These are phyloP conservation scores for Chelonoidis abingdonii DNA, from an alignment of 2,113 vertebrate genomes.

Conservation along the genomic window DNA sequence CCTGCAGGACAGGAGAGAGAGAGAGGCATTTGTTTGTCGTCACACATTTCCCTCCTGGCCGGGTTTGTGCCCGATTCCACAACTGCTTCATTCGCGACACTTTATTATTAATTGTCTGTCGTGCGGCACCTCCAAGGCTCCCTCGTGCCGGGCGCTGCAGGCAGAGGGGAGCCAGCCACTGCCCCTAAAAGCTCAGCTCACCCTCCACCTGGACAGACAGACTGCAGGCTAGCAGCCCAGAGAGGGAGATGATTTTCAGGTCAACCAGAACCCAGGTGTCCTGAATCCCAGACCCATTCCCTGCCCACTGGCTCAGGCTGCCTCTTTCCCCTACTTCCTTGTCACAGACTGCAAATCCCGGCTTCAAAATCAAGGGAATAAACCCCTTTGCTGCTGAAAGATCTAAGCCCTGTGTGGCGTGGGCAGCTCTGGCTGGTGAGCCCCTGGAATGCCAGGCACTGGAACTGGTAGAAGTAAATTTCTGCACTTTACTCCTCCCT, in stretches of 20 bases:
- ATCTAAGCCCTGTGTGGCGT: neutral
- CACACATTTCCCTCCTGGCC: neutral
- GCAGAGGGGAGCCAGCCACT: no score
- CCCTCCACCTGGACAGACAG: no score
- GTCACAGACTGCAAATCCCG: neutral
- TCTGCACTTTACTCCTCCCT: neutral
- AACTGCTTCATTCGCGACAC: neutral
- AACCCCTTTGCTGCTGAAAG: neutral
- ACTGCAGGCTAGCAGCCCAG: no score
- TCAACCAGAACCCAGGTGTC: neutral
- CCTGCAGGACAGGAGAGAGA: neutral
- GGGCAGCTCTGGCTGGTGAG: neutral
- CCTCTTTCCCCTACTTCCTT: no score
- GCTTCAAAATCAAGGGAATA: neutral
- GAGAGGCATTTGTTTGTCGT: neutral
- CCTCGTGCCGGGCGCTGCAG: neutral
- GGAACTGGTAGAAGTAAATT: neutral
- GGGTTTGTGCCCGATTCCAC: neutral
- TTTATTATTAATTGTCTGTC: neutral
- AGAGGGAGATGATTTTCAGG: no score
- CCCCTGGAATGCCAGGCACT: no score
- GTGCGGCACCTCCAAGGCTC: neutral
- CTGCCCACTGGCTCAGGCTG: neutral
- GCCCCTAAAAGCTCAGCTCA: neutral
- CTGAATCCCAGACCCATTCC: neutral